Base-by-base conservation (phyloP, 2,797 vertebrate genomes). In the Eutrigla gurnardus region DNA sequence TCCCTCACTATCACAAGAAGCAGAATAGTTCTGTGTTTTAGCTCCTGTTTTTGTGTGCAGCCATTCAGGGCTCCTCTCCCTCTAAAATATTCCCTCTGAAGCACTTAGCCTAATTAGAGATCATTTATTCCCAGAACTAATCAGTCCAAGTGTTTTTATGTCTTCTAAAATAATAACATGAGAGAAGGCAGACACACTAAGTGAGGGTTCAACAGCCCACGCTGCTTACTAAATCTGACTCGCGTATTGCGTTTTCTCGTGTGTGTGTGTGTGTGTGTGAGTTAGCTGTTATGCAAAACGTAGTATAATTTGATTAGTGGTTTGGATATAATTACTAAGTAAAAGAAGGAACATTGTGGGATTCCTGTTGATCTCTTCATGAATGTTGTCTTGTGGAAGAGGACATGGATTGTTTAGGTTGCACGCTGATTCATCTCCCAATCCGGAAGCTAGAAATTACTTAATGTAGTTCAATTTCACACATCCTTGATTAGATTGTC, bases 61-160 rank as follows among this genome's bases (percentile, higher is more conserved):
- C 67, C 32, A 67, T 84, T 88, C 58, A 80, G 80, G 15, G 43
- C 60, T 70, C 35, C 57, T 80, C 68, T 54, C 88, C 79, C 73
- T 82, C 83, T 84, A 85, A 93, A 90, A 92, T 88, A 89, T 93
- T 93, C 92, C 89, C 92, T 90, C 86, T 83, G 91, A 91, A 89
- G 89, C 92, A 93, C 92, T 95, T 92, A 91, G 76, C 83, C 89
- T 94, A 91, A 94, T 94, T 93, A 94, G 80, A 83, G 83, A 93
- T 93, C 88, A 92, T 95, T 93, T 93, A 93, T 91, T 93, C 89
- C 87, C 82, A 78, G 79, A 91, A 92, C 91, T 93, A 95, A 94
- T 95, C 93, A 94, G 88, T 86, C 77, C 89, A 89, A 95, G 91
- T 94, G 93, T 94, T 93, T 89, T 86, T 88, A 86, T 89, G 80